Evolutionary conservation across 2,888 invertebrate genomes (phyloP), one percentile per base, ranked within the genome.

Genomic region (Hypselothyrea guttata): DNA sequence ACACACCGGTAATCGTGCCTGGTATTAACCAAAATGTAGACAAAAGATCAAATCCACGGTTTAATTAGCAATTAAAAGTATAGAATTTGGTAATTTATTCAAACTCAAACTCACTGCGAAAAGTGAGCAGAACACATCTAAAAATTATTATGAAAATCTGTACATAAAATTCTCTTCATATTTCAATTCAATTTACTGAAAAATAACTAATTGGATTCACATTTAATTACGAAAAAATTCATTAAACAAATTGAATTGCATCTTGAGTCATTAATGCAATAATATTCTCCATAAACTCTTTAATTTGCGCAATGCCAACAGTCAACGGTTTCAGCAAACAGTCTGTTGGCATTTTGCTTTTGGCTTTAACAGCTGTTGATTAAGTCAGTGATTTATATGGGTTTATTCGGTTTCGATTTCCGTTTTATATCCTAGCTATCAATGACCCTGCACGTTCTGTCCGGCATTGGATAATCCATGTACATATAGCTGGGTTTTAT

Each of bases 241-340:
- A 9, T 8, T 11, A 5, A 31, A 16, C 16, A 45, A 60, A 42
- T 42, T 51, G 31, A 48, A 53, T 51, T 55, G 38, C 33, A 55
- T 60, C 49, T 71, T 53, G 46, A 55, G 52, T 28, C 45, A 16
- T 11, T 8, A 1, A 12, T 12, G 42, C 13, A 7, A 16, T 15
- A 44, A 2, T 2, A 33, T 30, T 56, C 49, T 15, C 15, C 33
- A 18, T 38, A 18, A 30, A 56, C 42, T 51, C 31, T 53, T 59
- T 51, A 67, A 67, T 67, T 64, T 22, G 53, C 41, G 31, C 53
- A 67, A 48, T 55, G 34, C 37, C 47, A 49, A 51, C 58, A 74
- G 59, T 63, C 42, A 52, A 13, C 41, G 33, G 13, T 18, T 9
- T 11, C 37, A 31, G 37, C 28, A n/a, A n/a, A n/a, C n/a, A n/a